Evolutionary conservation across 1,140 invertebrate genomes (phyloP), one percentile per base, ranked within the genome.

Genomic region (Heliothis virescens): DNA sequence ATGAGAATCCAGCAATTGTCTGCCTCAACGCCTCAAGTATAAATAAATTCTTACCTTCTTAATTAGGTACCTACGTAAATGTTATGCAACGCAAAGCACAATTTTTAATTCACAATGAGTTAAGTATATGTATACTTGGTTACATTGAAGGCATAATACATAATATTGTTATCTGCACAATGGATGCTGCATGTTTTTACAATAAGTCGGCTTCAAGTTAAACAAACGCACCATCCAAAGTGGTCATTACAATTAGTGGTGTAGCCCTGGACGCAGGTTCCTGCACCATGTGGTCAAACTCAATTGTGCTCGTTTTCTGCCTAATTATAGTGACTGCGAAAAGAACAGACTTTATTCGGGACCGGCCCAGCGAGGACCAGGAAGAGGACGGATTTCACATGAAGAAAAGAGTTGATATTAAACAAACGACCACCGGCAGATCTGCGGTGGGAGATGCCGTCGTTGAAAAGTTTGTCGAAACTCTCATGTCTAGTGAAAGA

Each of bases 401-500:
- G 29, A 79, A 65, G 26, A 79, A 67, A 53, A 29, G 26, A 5
- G 10, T 7, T 34, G 59, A 78, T 5, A 53, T 26, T 7, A 69
- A 57, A 13, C 80, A 84, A 1, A 82, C 85, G 2, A 83, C 86
- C 0, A 90, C 83, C 0, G 52, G 52, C 2, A 79, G 83, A 9
- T 76, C 84, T 3, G 9, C 67, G 7, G 87, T 87, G 76, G 83
- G 84, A 21, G 93, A 93, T 60, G 80, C 79, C 0, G 83, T 89
- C 0, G 89, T 93, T 0, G 92, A 92, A 79, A 93, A 92, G 29
- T 93, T 94, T 84, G 88, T 91, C 0, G 89, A 93, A 59, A 90
- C 88, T 7, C 79, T 94, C 11, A 86, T 94, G 82, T 78, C 90
- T 0, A 92, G 90, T 57, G 89, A 92, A 55, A 89, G 84, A 75